A percentile compares a stretch with the other conserved stretches of the same genome.
Conservation (phyloP, 2,797 vertebrate genomes). For the Silurus lanzhouensis region DNA sequence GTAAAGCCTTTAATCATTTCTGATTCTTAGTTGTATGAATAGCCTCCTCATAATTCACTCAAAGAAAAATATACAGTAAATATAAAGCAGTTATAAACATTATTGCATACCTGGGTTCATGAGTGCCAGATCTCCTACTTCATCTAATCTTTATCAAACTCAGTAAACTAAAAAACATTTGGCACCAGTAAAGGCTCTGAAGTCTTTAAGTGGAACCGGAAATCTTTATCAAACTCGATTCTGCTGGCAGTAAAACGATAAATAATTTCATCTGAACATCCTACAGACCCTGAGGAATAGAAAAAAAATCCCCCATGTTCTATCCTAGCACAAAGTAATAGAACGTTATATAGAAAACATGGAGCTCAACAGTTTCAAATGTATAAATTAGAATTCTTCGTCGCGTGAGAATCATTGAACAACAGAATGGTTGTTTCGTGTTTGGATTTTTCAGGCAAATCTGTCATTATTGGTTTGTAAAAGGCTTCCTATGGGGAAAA, state of each 20-base stretch:
- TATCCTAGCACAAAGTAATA: background rate
- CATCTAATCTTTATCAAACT: background rate
- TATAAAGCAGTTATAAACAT: background rate
- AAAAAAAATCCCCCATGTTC: background rate
- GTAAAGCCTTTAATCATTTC: background rate
- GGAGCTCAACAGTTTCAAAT: background rate
- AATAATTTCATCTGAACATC: background rate
- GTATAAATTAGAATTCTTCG: background rate
- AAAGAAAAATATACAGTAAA: background rate
- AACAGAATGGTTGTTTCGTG: conserved; percentile 6
- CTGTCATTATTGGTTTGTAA: conserved; percentile 13
- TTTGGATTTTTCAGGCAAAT: conserved; percentile 3
- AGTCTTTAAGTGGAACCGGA: background rate
- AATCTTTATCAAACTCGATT: background rate
- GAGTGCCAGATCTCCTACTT: background rate
- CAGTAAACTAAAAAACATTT: background rate
- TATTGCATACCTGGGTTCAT: background rate
- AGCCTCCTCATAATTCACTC: background rate
- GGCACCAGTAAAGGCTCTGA: background rate
- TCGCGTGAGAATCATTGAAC: background rate
- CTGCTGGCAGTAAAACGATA: background rate
- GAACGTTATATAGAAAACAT: background rate
- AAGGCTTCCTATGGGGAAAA: background rate
- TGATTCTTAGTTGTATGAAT: background rate
- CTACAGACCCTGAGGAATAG: background rate